Evolutionary conservation across 2,888 invertebrate genomes (phyloP), one percentile per base, ranked within the genome.

Genomic region (Tachina lurida): DNA sequence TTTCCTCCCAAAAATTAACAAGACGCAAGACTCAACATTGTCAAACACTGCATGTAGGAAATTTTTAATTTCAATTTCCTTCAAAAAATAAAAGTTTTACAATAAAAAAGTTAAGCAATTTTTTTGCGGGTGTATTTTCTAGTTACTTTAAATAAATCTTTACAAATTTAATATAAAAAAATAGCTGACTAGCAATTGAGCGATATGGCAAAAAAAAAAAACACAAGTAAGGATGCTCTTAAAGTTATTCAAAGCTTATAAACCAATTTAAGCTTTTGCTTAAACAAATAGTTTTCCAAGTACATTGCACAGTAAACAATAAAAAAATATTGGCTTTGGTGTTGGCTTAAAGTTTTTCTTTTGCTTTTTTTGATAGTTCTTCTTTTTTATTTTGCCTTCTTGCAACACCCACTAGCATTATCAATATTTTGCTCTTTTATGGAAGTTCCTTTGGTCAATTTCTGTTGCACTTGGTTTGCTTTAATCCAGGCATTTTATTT

Each of bases 371-470:
- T 17, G 15, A 9, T 58, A 17, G 31, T 22, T 8, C 3, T n/a
- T 54, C 39, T 22, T 49, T 54, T 71, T 70, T 7, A 31, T 60
- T 62, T 58, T 71, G 63, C 22, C 58, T 71, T 85, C 60, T 75
- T 71, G 79, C 79, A 86, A 86, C 86, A 80, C 86, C 86, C 86
- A 86, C 86, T 52, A 86, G 56, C 79, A 17, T 83, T 86, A 86
- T 83, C 83, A 74, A 47, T 41, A 54, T 65, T 49, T 71, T 56
- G 19, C 52, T 63, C 83, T 68, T 83, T 80, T 83, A 80, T 83
- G 83, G 86, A 19, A 76, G 83, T 63, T 49, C 45, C 77, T 83
- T 70, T 82, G 65, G 71, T 78, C 19, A 73, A 52, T 77, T 68
- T 63, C 45, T 73, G 71, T 78, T 60, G 81, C 77, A 63, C 49